These are phyloP conservation scores for Phymanthus crucifer DNA, from an alignment of 92 coral and sea anemone species.

Conservation along the genomic window DNA sequence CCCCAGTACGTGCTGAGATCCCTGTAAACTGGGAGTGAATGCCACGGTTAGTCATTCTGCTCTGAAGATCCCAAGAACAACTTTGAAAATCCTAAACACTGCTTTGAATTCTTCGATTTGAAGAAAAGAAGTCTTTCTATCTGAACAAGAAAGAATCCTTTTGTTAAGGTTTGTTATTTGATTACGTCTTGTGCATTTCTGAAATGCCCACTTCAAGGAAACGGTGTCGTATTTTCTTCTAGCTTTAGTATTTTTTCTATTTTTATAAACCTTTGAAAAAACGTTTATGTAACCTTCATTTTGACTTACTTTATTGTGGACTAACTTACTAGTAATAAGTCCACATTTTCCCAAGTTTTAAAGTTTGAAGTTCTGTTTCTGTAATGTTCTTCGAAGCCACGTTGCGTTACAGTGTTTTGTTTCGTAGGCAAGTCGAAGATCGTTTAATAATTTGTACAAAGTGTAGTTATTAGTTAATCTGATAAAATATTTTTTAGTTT, in stretches of 20 bases:
- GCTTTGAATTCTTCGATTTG: background rate
- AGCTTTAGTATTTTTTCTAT: background rate
- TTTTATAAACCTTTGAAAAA: background rate
- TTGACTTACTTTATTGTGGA: background rate
- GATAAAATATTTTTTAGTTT: background rate
- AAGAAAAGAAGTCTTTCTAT: background rate
- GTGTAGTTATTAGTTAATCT: background rate
- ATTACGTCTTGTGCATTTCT: too few relatives aligned
- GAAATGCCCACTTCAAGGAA: too few relatives aligned
- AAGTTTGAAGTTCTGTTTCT: background rate
- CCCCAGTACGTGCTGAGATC: background rate
- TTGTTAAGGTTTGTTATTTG: conserved; percentile 1
- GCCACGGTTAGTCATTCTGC: background rate
- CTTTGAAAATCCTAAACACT: background rate
- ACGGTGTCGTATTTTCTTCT: too few relatives aligned
- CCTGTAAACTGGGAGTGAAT: background rate
- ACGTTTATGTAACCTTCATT: too few relatives aligned
- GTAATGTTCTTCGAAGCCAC: background rate
- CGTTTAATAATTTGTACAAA: background rate
- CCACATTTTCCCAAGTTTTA: background rate
- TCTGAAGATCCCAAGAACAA: background rate
- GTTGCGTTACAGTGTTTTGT: background rate
- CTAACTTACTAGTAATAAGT: background rate
- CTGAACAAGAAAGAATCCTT: background rate
- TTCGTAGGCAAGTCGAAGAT: background rate